Base-by-base conservation (phyloP, 2,113 vertebrate species). In the Pygoscelis antarcticus region DNA sequence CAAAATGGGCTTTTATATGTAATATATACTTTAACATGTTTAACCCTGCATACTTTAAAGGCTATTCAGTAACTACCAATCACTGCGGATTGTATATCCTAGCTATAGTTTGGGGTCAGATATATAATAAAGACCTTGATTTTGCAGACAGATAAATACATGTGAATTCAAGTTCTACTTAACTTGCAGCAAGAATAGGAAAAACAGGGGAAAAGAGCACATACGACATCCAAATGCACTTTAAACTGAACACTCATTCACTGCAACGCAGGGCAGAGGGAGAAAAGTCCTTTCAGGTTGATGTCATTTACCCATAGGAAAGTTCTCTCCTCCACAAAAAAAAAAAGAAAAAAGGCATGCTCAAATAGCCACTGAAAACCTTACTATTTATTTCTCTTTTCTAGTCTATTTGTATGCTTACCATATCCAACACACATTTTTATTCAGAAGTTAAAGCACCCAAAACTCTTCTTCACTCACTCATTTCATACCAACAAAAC, bases 401-500 rank as follows among this genome's bases (percentile, higher is more conserved):
- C 51, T 38, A 60, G 23, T 70, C n/a, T 80, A 12, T 57, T 70
- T 51, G 20, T 44, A 71, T 26, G 36, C 44, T 92, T 54, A 84
- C 17, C n/a, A 18, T 82, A 69, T 40, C 36, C 25, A 76, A 52
- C 8, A 23, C 17, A 17, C 15, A 30, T 62, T 86, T 74, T 65
- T 80, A 68, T 34, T 52, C 47, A 79, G 54, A 81, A 83, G 49
- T 87, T 49, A 68, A 71, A 85, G 18, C 58, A 82, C 51, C 13
- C 70, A 51, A 82, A 89, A 78, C 46, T 89, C 64, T 47, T 55
- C 36, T 55, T 77, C 34, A 30, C 68, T 89, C 38, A 7, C 55
- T 92, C 1, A 2, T 81, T 93, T 94, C 71, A 51, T 55, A 95
- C 65, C 46, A 94, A 87, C 89, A 68, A 95, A 92, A 95, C 76